Evolutionary conservation across 2,888 invertebrate species (phyloP), one percentile per base, ranked within the genome.

Genomic region (Megalurothrips usitatus): DNA sequence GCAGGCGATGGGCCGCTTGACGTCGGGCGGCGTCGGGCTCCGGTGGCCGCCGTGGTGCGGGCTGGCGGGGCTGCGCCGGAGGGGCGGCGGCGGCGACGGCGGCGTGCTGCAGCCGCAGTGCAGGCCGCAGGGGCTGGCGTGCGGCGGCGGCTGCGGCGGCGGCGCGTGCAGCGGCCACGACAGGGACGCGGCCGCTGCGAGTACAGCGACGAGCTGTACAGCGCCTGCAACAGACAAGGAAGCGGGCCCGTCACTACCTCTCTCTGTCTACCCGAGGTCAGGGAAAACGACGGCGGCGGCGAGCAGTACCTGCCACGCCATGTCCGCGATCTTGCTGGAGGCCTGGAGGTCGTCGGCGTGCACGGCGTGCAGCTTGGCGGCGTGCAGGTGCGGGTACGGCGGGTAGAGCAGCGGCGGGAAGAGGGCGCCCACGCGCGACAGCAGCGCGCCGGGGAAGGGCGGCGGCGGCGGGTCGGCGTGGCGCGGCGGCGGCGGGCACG

Each of bases 361-460:
- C 81, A 90, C 87, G 84, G 58, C 58, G 58, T 75, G 68, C 52
- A 81, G 75, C 79, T 82, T 81, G 81, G 80, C 68, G 19, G 83
- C 81, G 80, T 83, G 83, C 81, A 87, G 87, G 17, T 93, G 91
- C 0, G 92, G 93, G 85, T 93, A 93, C 82, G 93, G 89, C 0
- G 91, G 91, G 85, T 93, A 93, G 0, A 93, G 92, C 83, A 93
- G 89, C 0, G 93, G 92, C 0, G 93, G 93, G 85, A 94, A 93
- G 83, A 93, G 86, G 0, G 90, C 90, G 82, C 68, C 58, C 0
- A 58, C 58, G 17, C 58, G 23, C 6, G 68, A 75, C 23, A 75
- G 68, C 26, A 75, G 68, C 26, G 68, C 68, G 26, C 93, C 87
- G 11, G 92, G 89, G 79, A 93, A 88, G 23, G 83, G 84, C 34